Evolutionary conservation across 2,113 vertebrate species (phyloP), one percentile per base, ranked within the genome.

Genomic region (Accipiter cooperii): DNA sequence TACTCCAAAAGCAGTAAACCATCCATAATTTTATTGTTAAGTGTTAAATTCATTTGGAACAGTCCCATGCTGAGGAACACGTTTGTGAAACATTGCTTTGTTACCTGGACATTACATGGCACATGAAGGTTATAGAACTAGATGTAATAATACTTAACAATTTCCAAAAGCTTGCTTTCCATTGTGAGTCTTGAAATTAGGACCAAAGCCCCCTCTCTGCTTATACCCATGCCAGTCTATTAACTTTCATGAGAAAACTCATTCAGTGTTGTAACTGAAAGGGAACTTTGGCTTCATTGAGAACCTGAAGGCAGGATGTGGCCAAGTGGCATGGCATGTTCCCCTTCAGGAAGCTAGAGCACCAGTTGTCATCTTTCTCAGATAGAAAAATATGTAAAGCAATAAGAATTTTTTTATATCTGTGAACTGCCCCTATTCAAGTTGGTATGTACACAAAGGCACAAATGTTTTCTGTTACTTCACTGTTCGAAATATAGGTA

Each of bases 321-420:
- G 33, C 22, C 3, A 1, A 13, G 14, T 49, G 44, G 24, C 66
- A 33, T 3, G 5, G 5, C 0, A 0, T 54, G 12, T 36, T 89
- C 22, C 40, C 22, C 49, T 90, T 47, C 47, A 40, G 82, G 51
- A 70, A 76, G 18, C 61, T 40, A 24, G 40, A 60, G 26, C 40
- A 13, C 10, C 42, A 9, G 12, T 20, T 3, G 2, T 55, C 10
- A 0, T 78, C 78, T 73, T 85, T 93, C 57, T 79, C 36, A 54
- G 16, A 11, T 0, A 46, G 60, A 69, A 84, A 69, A 74, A n/a
- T 33, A 31, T 1, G 2, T 65, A 49, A 77, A 84, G 7, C 31
- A 40, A 10, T 47, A 22, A 8, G 12, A 13, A 25, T 61, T 63
- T 66, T 61, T 64, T 63, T 13, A 2, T 80, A 13, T 1, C 2